Evolutionary conservation across 2,113 vertebrate species (phyloP).

Genomic region (Hyperopisus bebe): DNA sequence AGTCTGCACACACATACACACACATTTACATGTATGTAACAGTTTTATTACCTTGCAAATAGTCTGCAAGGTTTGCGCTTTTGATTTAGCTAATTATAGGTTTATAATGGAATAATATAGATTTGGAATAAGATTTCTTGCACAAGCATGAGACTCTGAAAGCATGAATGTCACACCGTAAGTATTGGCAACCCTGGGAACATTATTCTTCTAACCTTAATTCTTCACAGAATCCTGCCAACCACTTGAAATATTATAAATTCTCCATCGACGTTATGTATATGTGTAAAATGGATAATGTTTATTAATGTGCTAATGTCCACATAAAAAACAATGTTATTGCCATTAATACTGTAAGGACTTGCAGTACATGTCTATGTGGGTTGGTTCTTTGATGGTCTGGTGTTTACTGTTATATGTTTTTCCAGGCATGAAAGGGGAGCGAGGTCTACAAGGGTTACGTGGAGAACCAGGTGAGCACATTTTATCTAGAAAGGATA

Average conservation of each 20-base stretch:
- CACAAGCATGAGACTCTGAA: background rate
- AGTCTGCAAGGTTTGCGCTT: background rate
- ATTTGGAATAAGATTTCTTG: background rate
- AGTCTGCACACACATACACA: no score
- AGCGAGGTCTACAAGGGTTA: constrained; percentile 31
- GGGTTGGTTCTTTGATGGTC: background rate
- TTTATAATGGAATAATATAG: background rate
- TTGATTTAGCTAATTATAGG: background rate
- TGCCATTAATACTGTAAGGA: background rate
- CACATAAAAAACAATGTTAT: background rate
- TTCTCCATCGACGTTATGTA: background rate
- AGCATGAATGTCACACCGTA: background rate
- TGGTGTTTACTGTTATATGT: background rate
- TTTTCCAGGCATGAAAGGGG: constrained; percentile 35
- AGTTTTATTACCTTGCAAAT: background rate
- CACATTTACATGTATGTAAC: background rate
- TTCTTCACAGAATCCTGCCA: background rate
- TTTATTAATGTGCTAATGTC: background rate
- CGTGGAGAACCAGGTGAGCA: constrained; percentile 25
- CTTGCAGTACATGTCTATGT: background rate
- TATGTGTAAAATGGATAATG: background rate
- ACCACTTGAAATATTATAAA: background rate
- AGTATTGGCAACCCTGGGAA: background rate
- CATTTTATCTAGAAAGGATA: background rate
- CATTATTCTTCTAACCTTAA: background rate